These are phyloP conservation scores for Subacronicta megacephala DNA, from an alignment of 2,888 invertebrate genomes.

Conservation along the genomic window DNA sequence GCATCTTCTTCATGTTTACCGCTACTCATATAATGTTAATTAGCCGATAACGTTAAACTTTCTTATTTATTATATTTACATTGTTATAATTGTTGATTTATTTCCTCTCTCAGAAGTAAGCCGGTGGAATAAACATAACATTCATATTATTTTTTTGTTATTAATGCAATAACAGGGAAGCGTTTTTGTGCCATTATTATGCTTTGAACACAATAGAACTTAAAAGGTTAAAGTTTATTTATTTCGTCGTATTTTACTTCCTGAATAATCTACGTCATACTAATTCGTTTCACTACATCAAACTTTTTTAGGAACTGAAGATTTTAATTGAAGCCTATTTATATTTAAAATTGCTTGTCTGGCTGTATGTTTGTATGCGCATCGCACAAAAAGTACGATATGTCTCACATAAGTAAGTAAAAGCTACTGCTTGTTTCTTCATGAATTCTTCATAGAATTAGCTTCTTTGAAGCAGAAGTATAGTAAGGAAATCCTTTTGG, in stretches of 20 bases:
- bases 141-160: slow-evolving; percentile 18
- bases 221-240: slow-evolving; percentile 36
- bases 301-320: not conserved
- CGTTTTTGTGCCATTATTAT: slow-evolving; percentile 38
- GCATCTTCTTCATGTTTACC: slow-evolving; percentile 54
- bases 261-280: slow-evolving; percentile 12
- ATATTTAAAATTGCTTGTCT: no score
- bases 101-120: slow-evolving; percentile 22
- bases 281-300: slow-evolving; percentile 1
- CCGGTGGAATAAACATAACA: slow-evolving; percentile 4
- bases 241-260: slow-evolving; percentile 25
- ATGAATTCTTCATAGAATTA: no score
- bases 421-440: no score
- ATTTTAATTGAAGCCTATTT: no score
- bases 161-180: slow-evolving; percentile 39
- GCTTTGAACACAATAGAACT: slow-evolving; percentile 38
- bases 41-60: slow-evolving; percentile 40
- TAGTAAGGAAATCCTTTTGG: no score
- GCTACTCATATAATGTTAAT: slow-evolving; percentile 45
- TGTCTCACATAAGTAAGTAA: no score
- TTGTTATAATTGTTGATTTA: slow-evolving; percentile 32
- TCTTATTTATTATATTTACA: slow-evolving; percentile 33
- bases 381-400: no score
- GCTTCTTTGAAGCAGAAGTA: no score
- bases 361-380: no score